These are phyloP conservation scores for Trichacis sp. DNA, from an alignment of 2,888 invertebrate species.

Conservation along the genomic window DNA sequence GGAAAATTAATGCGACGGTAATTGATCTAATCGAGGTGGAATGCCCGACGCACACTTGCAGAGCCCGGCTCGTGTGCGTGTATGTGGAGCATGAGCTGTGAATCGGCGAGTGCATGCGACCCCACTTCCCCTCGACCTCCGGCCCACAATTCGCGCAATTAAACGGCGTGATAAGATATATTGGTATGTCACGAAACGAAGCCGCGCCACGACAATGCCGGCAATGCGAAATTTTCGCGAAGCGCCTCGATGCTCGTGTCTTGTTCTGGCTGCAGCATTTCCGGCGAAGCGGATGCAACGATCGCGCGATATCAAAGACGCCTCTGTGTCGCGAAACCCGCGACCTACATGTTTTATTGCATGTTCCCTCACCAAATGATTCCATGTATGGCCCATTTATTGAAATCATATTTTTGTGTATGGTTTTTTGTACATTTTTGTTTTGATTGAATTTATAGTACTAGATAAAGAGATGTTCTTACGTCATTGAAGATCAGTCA, in stretches of 20 bases:
- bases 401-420: too few species aligned
- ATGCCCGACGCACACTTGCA: conserved; percentile 26
- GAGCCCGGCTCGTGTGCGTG: conserved; percentile 16
- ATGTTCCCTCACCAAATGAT: not conserved
- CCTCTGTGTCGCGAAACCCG: conserved; percentile 44
- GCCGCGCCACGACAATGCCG: conserved; percentile 36
- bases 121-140: conserved; percentile 6
- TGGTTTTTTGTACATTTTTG: too few species aligned
- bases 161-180: conserved; percentile 42
- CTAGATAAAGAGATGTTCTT: too few species aligned
- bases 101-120: conserved; percentile 31
- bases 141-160: conserved; percentile 31
- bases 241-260: conserved; percentile 31
- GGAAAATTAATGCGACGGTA: conserved; percentile 29
- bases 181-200: conserved; percentile 38
- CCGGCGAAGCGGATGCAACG: conserved; percentile 40
- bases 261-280: conserved; percentile 34
- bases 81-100: conserved; percentile 29
- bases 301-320: conserved; percentile 35
- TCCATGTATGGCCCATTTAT: too few species aligned
- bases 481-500: too few species aligned
- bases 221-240: conserved; percentile 38
- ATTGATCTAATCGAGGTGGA: conserved; percentile 38
- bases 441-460: too few species aligned
- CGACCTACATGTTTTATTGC: conserved; percentile 40